A percentile compares a stretch with the other conserved stretches of the same genome.
phyloP scores from a whole-genome alignment of 1,140 invertebrate genomes.

The Neocloeon triangulifer region DNA sequence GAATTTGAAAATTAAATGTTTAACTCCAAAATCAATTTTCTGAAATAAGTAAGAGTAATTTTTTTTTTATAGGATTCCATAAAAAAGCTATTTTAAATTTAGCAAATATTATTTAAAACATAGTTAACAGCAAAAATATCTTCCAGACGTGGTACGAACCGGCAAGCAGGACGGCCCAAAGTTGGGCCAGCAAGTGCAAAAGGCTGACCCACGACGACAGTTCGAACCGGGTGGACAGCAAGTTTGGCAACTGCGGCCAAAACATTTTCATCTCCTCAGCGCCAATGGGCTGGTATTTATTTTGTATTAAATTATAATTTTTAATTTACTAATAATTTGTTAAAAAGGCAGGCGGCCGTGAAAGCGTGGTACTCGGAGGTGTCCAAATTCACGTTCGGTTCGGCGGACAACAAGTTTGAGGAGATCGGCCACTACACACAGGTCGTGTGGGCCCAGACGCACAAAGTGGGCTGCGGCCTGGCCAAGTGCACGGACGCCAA shows the following conservation, averaged over 20 bases:
- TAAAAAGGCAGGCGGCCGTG: constrained; percentile 51
- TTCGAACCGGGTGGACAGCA: constrained; percentile 34
- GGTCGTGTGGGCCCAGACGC: constrained; percentile 58
- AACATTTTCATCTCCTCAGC: constrained; percentile 67
- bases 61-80: too few species aligned
- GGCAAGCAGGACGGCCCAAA: constrained; percentile 43
- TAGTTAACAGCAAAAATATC: too few species aligned
- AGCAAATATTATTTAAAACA: too few species aligned
- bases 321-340: too few species aligned
- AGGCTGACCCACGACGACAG: constrained; percentile 44
- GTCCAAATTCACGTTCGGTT: constrained; percentile 47
- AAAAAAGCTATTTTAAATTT: too few species aligned
- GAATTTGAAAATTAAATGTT: too few species aligned
- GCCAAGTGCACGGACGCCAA: constrained; percentile 35
- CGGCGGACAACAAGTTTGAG: constrained; percentile 29
- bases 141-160: constrained; percentile 43
- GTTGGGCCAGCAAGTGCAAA: constrained; percentile 45
- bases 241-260: constrained; percentile 52
- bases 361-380: constrained; percentile 59
- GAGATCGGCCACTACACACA: constrained; percentile 61
- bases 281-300: too few species aligned
- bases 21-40: too few species aligned
- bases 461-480: constrained; percentile 55
- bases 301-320: too few species aligned
- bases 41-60: too few species aligned